Conservation (phyloP, 2,797 vertebrate species). For the Apogon hyalosoma region DNA sequence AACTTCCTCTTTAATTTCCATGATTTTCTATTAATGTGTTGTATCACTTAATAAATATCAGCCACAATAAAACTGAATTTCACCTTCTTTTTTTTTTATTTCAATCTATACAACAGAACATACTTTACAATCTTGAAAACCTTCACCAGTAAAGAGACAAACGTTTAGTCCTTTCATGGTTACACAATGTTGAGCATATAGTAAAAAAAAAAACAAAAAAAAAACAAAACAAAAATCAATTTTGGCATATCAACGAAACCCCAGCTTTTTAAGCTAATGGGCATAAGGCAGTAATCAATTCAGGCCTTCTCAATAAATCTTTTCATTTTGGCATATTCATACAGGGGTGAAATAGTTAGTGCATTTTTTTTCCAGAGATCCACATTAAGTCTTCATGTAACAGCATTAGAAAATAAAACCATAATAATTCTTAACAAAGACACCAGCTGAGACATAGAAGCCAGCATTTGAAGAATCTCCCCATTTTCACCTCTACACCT, state of each 20-base stretch:
- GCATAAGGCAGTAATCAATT: constrained; percentile 74
- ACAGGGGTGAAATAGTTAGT: constrained; percentile 50
- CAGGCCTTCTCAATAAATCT: constrained; percentile 34
- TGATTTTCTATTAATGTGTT: not conserved
- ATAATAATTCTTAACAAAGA: constrained; percentile 30
- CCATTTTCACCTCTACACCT: not conserved
- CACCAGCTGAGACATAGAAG: constrained; percentile 39
- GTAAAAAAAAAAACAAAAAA: constrained; percentile 31
- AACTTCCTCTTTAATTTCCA: not conserved
- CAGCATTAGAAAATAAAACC: constrained; percentile 51
- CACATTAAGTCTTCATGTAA: constrained; percentile 36
- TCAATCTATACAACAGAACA: constrained; percentile 68
- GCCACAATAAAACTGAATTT: constrained; percentile 19
- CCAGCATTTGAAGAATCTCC: constrained; percentile 8
- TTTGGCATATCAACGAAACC: constrained; percentile 68
- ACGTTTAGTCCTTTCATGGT: constrained; percentile 57
- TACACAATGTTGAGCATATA: constrained; percentile 56
- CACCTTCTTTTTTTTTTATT: constrained; percentile 61
- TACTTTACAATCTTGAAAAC: constrained; percentile 63
- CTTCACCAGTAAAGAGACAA: constrained; percentile 64
- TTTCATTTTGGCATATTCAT: constrained; percentile 51
- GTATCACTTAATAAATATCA: constrained; percentile 32
- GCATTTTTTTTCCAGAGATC: constrained; percentile 58
- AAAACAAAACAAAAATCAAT: constrained; percentile 6
- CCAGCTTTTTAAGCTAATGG: constrained; percentile 64